Percentiles rank a stretch among this genome's conserved stretches.
Conservation (phyloP, 2,113 vertebrate genomes). For the Lasiurus borealis region DNA sequence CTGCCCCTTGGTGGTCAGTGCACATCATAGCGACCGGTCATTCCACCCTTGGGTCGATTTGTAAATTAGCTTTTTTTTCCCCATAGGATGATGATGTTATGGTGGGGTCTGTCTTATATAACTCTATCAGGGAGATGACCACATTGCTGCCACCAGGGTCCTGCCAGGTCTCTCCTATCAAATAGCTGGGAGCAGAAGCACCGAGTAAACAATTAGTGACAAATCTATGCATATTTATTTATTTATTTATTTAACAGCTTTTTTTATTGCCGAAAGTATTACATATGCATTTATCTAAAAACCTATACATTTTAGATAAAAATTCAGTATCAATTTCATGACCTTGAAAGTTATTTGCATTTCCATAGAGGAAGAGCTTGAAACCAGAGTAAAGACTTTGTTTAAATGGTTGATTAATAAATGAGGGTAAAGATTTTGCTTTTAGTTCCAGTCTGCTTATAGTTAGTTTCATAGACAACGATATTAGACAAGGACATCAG, state of each 20-base stretch:
- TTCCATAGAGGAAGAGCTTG: neutral
- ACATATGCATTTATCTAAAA: too few relatives aligned
- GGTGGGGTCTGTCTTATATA: neutral
- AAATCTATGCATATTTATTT: neutral
- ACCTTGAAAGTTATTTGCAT: neutral
- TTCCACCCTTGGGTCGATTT: too few relatives aligned
- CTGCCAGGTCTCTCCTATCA: accelerated
- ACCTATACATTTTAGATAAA: neutral
- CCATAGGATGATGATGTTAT: neutral
- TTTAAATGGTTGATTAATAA: neutral
- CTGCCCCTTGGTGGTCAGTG: too few relatives aligned
- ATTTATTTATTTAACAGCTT: too few relatives aligned
- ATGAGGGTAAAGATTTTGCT: neutral
- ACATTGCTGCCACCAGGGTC: neutral
- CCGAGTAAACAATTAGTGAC: neutral
- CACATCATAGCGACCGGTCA: too few relatives aligned
- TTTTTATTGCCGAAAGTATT: too few relatives aligned
- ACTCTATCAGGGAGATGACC: neutral
- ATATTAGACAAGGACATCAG: accelerated
- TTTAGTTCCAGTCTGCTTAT: neutral
- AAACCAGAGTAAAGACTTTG: neutral
- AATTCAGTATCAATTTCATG: neutral
- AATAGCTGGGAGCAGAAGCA: neutral
- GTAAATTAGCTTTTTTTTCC: too few relatives aligned
- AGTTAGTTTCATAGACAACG: neutral